phyloP scores from a whole-genome alignment of 2,113 vertebrate genomes.

The Archilochus colubris region DNA sequence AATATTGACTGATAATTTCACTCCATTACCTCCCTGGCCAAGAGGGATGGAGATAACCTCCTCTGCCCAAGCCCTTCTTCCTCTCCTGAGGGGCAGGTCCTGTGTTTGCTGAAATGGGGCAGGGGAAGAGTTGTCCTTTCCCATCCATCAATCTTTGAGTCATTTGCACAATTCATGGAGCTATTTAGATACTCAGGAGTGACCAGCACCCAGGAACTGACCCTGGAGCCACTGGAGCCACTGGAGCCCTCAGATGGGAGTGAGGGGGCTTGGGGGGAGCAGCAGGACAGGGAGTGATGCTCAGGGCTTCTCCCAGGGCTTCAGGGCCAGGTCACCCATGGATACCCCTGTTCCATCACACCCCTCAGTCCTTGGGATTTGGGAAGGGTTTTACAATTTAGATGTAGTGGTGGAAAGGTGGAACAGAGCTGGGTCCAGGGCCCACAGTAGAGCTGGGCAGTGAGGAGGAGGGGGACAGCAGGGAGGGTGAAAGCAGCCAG shows the following conservation, averaged over 20 bases:
- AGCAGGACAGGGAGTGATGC: not conserved
- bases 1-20: conserved; percentile 68
- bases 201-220: not conserved
- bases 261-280: fast-evolving
- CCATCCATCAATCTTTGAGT: conserved; percentile 40
- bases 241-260: not conserved
- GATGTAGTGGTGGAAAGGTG: not conserved
- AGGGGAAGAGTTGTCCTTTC: not conserved
- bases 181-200: not conserved
- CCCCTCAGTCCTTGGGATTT: not conserved
- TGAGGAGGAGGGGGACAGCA: not conserved
- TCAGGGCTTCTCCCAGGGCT: not conserved
- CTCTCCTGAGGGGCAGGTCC: not conserved
- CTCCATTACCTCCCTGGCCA: conserved; percentile 52
- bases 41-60: conserved; percentile 16
- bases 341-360: not conserved
- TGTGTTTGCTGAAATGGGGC: conserved; percentile 29
- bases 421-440: not conserved
- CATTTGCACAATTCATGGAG: conserved; percentile 9
- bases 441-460: not conserved
- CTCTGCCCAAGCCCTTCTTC: not conserved
- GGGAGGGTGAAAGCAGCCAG: not conserved
- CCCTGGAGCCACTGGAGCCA: not conserved
- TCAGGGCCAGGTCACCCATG: fast-evolving
- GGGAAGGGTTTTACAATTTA: not conserved